Evolutionary conservation across 2,888 invertebrate species (phyloP).

Genomic region (Lepidocyrtinus sp.): DNA sequence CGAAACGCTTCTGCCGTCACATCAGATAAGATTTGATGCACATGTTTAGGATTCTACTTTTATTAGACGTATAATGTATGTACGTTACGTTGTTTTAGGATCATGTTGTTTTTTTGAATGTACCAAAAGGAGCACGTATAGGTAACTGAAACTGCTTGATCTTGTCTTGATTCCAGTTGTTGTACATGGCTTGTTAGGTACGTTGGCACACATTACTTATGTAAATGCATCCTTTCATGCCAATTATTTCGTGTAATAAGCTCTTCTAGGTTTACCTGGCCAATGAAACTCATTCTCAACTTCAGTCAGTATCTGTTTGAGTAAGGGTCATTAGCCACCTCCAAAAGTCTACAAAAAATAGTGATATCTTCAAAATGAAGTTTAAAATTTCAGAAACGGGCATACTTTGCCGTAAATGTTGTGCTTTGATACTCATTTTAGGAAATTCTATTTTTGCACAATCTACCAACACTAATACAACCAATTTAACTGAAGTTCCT

Average conservation of each 20-base stretch:
- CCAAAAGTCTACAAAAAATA: neutral
- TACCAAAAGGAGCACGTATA: too few relatives aligned
- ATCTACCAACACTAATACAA: neutral
- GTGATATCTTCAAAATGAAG: neutral
- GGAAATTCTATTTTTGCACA: neutral
- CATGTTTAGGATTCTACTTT: neutral
- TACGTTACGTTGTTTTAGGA: neutral
- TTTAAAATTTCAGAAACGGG: neutral
- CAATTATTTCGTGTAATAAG: too few relatives aligned
- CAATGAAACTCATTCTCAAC: neutral
- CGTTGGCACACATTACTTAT: too few relatives aligned
- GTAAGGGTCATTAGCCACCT: constrained; percentile 4
- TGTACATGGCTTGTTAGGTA: neutral
- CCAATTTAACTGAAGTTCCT: constrained; percentile 1
- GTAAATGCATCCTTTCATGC: too few relatives aligned
- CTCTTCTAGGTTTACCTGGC: neutral
- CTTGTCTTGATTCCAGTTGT: neutral
- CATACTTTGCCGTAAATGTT: neutral
- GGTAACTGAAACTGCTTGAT: too few relatives aligned
- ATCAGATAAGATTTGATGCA: neutral
- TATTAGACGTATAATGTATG: neutral
- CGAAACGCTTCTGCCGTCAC: neutral
- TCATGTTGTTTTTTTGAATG: too few relatives aligned
- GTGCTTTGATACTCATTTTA: neutral
- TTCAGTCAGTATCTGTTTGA: neutral